These are phyloP conservation scores for Laupala kohalensis DNA, from an alignment of 1,140 invertebrate species.

Conservation along the genomic window DNA sequence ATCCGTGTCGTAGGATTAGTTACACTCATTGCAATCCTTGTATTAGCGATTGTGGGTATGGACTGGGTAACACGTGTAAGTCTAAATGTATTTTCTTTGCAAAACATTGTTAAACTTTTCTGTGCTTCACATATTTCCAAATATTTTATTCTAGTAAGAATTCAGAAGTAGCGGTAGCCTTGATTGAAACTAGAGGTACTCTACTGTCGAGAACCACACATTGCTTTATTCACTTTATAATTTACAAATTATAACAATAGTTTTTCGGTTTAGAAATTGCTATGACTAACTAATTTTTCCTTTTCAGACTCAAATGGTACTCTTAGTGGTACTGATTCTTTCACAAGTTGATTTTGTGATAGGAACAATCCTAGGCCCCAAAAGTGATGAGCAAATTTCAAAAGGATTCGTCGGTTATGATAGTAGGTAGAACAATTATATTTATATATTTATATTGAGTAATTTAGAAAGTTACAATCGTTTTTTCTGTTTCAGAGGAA, in stretches of 20 bases:
- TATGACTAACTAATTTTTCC: too few relatives aligned
- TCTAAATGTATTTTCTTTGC: neutral
- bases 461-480: neutral
- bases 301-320: conserved; percentile 41
- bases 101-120: neutral
- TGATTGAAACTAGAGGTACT: too few relatives aligned
- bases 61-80: conserved; percentile 31
- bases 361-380: conserved; percentile 41
- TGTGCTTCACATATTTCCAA: neutral
- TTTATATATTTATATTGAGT: neutral
- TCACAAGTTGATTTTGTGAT: conserved; percentile 45
- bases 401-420: conserved; percentile 43
- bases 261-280: too few relatives aligned
- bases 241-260: too few relatives aligned
- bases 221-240: too few relatives aligned
- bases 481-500: conserved; percentile 18
- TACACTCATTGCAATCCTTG: conserved; percentile 26
- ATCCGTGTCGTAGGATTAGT: conserved; percentile 28
- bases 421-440: conserved; percentile 24
- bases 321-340: conserved; percentile 40
- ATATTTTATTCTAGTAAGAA: neutral
- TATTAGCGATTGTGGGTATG: conserved; percentile 34
- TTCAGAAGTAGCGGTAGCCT: neutral
- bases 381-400: conserved; percentile 26
- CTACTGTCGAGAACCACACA: too few relatives aligned